Conservation (phyloP, 2,113 vertebrate species). For the Syngnathoides biaculeatus region DNA sequence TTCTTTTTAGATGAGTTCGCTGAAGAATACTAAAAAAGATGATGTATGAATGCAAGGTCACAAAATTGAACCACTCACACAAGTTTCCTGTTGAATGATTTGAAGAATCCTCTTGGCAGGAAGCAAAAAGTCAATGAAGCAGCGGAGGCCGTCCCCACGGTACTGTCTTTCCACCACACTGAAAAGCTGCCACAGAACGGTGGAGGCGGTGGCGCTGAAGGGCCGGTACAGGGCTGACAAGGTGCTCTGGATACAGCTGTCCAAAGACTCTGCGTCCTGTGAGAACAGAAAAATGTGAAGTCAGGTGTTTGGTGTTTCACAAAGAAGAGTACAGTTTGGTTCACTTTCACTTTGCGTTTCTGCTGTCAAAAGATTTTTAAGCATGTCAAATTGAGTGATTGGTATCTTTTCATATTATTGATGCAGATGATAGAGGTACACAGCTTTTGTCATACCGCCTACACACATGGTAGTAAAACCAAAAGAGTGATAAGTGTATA, state of each 20-base stretch:
- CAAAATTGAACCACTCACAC: conserved; percentile 65
- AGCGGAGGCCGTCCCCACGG: conserved; percentile 78
- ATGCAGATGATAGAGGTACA: background rate
- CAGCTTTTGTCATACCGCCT: background rate
- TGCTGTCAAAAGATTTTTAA: background rate
- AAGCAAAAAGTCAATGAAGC: conserved; percentile 80
- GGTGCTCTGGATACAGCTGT: conserved; percentile 77
- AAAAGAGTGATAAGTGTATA: background rate
- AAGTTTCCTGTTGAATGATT: conserved; percentile 75
- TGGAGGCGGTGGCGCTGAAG: conserved; percentile 76
- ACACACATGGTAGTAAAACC: background rate
- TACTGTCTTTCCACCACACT: conserved; percentile 79
- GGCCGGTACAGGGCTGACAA: conserved; percentile 78
- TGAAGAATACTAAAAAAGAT: background rate
- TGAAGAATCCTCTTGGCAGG: conserved; percentile 79
- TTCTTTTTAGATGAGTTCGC: background rate
- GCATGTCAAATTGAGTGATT: background rate
- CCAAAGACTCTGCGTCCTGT: conserved; percentile 80
- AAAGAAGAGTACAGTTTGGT: too few relatives aligned
- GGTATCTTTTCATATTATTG: background rate
- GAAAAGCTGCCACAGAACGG: conserved; percentile 83
- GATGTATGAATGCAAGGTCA: background rate
- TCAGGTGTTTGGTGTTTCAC: background rate
- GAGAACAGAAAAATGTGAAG: background rate
- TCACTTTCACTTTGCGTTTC: background rate